Evolutionary conservation across 2,888 invertebrate genomes (phyloP), one percentile per base, ranked within the genome.

Genomic region (Limnephilus rhombicus): DNA sequence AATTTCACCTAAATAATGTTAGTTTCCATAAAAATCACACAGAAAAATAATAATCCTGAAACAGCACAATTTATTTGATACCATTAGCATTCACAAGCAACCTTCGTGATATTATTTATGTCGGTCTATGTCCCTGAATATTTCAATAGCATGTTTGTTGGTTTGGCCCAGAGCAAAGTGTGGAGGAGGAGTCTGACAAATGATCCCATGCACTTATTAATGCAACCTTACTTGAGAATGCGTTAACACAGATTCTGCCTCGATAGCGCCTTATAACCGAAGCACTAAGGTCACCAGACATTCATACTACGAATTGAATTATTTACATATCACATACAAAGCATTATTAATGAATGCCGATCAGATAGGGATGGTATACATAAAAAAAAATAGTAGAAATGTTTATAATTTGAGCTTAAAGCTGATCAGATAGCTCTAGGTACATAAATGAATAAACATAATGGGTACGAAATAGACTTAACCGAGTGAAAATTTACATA

Each of bases 191-290:
- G 85, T 89, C 89, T 92, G 92, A 93, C 92, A 93, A 93, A 93
- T 93, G 93, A 93, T 92, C 89, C 92, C 13, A 90, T 91, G 92
- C 91, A 90, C 91, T 93, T 93, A 92, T 93, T 92, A 93, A 93
- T 93, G 92, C 92, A 89, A 87, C 90, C 53, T 82, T 90, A 87
- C 90, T 90, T 85, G 92, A 90, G 80, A 89, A 92, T 91, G 86
- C 92, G 87, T 90, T 87, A 91, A 90, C 91, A 91, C 90, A 91
- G 93, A 91, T 93, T 90, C 89, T 83, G 81, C 85, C 90, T 91
- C 89, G 93, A 93, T 93, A 92, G 80, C 24, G 89, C 80, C 80
- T 93, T 92, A 92, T 92, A 85, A 88, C 81, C 24, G 88, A 89
- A 80, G 37, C 81, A 45, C 88, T 88, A 82, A 86, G 88, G 91